Percentiles rank a stretch among this genome's conserved stretches.
phyloP scores from a whole-genome alignment of 1,140 invertebrate genomes.

The Notospermus geniculatus region DNA sequence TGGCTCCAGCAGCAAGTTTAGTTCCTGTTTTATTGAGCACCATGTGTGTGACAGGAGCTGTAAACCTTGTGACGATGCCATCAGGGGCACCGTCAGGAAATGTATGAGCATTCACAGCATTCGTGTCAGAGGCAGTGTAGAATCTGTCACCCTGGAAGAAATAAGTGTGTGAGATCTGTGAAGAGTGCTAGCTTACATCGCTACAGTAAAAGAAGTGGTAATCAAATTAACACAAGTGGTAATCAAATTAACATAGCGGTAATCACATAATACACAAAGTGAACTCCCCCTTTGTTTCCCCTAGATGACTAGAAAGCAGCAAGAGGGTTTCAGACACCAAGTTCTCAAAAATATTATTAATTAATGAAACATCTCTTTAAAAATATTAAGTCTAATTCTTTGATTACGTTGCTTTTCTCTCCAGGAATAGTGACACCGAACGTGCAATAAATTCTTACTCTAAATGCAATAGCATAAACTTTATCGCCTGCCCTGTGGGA shows the following conservation, averaged over 20 bases:
- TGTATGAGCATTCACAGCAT: constrained; percentile 78
- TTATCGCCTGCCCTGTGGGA: constrained; percentile 82
- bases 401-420: too few species aligned
- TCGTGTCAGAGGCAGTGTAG: constrained; percentile 79
- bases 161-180: too few species aligned
- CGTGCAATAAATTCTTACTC: constrained; percentile 48
- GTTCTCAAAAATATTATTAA: too few species aligned
- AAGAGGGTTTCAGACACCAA: not conserved
- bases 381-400: too few species aligned
- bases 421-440: too few species aligned
- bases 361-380: too few species aligned
- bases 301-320: not conserved
- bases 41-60: constrained; percentile 78
- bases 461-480: constrained; percentile 64
- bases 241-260: too few species aligned
- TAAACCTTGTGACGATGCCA: constrained; percentile 83
- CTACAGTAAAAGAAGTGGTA: too few species aligned
- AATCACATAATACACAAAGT: too few species aligned
- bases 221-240: too few species aligned
- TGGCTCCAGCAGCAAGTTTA: constrained; percentile 63
- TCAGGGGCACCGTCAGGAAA: constrained; percentile 78
- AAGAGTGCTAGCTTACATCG: too few species aligned
- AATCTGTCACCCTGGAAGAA: constrained; percentile 66
- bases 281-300: too few species aligned
- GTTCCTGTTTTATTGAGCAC: constrained; percentile 61